Evolutionary conservation across 2,797 vertebrate genomes (phyloP).

Genomic region (Dallia pectoralis): DNA sequence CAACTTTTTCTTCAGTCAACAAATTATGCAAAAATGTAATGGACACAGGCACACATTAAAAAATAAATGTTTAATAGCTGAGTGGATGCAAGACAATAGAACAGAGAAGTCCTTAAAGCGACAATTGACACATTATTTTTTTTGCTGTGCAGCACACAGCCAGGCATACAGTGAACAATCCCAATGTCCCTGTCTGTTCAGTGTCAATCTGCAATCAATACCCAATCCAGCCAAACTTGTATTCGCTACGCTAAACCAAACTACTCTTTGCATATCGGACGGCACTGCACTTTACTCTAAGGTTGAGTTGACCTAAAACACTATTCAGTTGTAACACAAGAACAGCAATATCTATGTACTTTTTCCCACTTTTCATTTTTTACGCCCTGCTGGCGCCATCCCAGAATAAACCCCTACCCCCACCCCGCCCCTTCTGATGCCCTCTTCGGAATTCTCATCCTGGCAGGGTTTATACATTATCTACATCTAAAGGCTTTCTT

Average conservation of each 20-base stretch:
- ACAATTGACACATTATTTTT: conserved; percentile 50
- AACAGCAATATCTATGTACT: conserved; percentile 68
- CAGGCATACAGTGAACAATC: conserved; percentile 41
- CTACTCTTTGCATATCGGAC: conserved; percentile 83
- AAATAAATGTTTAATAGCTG: conserved; percentile 47
- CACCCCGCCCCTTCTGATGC: conserved; percentile 18
- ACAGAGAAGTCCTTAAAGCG: conserved; percentile 39
- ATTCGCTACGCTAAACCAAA: conserved; percentile 76
- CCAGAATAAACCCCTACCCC: conserved; percentile 40
- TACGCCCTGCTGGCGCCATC: conserved; percentile 62
- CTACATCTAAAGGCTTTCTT: conserved; percentile 37
- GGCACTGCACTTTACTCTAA: conserved; percentile 80
- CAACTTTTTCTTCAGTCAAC: conserved; percentile 48
- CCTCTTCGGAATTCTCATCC: conserved; percentile 33
- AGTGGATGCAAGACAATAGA: conserved; percentile 56
- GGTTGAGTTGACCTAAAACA: conserved; percentile 76
- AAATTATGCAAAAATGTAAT: conserved; percentile 21
- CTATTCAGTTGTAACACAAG: conserved; percentile 65
- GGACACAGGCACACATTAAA: conserved; percentile 51
- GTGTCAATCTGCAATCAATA: conserved; percentile 47
- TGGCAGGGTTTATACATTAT: conserved; percentile 41
- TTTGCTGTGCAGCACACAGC: conserved; percentile 46
- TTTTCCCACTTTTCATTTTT: conserved; percentile 45
- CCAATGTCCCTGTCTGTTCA: conserved; percentile 34
- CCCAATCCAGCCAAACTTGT: conserved; percentile 61